Evolutionary conservation across 2,113 vertebrate species (phyloP), one percentile per base, ranked within the genome.

Genomic region (Rhea americana): DNA sequence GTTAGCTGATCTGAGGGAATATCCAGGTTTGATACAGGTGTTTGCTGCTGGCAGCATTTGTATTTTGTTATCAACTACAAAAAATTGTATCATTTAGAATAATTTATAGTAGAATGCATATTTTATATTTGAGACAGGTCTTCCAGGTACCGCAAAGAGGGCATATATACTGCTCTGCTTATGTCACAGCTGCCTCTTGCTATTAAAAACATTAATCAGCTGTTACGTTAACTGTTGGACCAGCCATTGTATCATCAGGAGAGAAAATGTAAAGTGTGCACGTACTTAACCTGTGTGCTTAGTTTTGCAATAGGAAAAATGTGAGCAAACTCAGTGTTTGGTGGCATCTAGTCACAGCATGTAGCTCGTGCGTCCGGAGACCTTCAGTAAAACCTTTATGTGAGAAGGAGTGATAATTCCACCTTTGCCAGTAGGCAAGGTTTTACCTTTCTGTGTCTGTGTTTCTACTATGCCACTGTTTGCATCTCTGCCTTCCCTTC

Each of bases 21-120:
- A 17, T 35, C 51, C 37, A 77, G 81, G 73, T 35, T 21, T 56
- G 35, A 48, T 39, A 11, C 3, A 4, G 0, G 0, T 5, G 15
- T 45, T 86, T 66, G 2, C 39, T 85, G 66, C 45, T 59, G 50
- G 32, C 10, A 50, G 7, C 1, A 1, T 62, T 84, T 77, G 24
- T 65, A 6, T 20, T 77, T 58, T 72, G 51, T 47, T 78, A 50
- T 13, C 21, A 79, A 5, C 21, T 75, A 24, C 18, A 15, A 24
- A 30, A 70, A 67, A 20, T 47, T 24, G 18, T 37, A 17, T 21
- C 20, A 3, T 63, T 78, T 50, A 68, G 66, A 67, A 74, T 47
- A 75, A 30, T 66, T 86, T 90, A 17, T 11, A 7, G 18, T 53
- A 16, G 43, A 30, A 48, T 26, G 37, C 2, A 2, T 21, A 21